Conservation (phyloP, 2,797 vertebrate genomes). For the Tokudaia muenninki region DNA sequence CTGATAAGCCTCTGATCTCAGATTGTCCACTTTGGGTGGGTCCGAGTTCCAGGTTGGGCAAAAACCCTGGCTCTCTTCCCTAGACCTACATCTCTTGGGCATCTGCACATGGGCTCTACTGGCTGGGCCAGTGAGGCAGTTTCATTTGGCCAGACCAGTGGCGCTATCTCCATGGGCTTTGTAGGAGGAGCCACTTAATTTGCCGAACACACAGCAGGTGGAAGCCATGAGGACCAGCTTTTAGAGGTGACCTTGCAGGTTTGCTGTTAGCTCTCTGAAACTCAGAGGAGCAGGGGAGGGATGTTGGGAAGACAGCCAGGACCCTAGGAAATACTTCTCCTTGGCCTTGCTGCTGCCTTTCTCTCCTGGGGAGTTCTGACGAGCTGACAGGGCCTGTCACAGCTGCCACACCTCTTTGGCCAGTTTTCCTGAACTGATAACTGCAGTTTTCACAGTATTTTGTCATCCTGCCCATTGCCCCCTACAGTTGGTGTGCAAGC, state of each 20-base stretch:
- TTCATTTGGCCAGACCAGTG: background rate
- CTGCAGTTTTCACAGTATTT: background rate
- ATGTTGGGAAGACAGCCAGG: background rate
- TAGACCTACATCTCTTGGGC: no score
- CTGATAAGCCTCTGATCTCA: background rate
- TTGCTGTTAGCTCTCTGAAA: background rate
- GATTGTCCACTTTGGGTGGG: fast-evolving
- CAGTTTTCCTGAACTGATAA: background rate
- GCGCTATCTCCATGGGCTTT: background rate
- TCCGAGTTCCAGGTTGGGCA: background rate
- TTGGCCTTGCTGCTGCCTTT: background rate
- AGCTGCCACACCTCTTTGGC: background rate
- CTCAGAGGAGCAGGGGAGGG: background rate
- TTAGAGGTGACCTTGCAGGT: background rate
- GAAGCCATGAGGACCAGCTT: background rate
- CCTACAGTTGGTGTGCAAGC: background rate
- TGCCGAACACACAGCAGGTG: background rate
- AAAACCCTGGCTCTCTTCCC: background rate
- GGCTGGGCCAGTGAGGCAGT: background rate
- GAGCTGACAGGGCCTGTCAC: background rate
- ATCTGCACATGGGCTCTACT: background rate
- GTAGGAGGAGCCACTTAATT: background rate
- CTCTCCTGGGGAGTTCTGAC: background rate
- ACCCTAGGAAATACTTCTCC: background rate
- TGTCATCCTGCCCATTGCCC: background rate